phyloP scores from a whole-genome alignment of 2,888 invertebrate species.

The Chrysotoxum bicinctum region DNA sequence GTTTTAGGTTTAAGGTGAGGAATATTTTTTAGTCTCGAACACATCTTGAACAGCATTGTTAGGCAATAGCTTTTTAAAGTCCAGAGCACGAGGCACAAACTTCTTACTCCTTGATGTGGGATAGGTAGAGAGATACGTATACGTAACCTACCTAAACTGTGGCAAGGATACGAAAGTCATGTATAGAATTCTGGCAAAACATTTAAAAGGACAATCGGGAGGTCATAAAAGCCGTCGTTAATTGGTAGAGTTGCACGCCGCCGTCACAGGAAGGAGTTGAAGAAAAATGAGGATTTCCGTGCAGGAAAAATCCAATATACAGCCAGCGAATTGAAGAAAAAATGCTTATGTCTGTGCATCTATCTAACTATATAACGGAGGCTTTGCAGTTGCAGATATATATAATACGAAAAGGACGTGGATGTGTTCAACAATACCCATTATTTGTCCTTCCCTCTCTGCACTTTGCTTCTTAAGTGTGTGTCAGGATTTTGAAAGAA shows the following conservation, averaged over 20 bases:
- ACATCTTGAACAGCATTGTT: conserved; percentile 5
- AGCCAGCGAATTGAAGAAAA: neutral
- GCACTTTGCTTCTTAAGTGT: conserved; percentile 2
- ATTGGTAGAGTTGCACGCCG: conserved; percentile 39
- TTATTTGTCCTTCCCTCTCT: neutral
- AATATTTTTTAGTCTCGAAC: conserved; percentile 8
- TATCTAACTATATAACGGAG: neutral
- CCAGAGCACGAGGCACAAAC: neutral
- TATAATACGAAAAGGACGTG: neutral
- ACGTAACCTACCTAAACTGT: conserved; percentile 14
- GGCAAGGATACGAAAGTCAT: conserved; percentile 2
- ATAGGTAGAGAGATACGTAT: neutral
- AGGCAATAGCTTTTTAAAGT: conserved; percentile 19
- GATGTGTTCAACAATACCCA: conserved; percentile 21
- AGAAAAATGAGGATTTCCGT: conserved; percentile 45
- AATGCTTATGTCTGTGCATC: neutral
- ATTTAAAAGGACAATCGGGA: conserved; percentile 54
- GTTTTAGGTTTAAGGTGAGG: neutral
- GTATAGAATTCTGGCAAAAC: conserved; percentile 18
- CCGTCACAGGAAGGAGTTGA: conserved; percentile 42
- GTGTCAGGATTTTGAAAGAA: conserved; percentile 39
- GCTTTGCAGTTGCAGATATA: neutral
- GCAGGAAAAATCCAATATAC: conserved; percentile 31
- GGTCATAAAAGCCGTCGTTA: conserved; percentile 62
- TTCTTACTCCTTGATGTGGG: neutral